Evolutionary conservation across 2,888 invertebrate species (phyloP).

Genomic region (Anarsia innoxiella): DNA sequence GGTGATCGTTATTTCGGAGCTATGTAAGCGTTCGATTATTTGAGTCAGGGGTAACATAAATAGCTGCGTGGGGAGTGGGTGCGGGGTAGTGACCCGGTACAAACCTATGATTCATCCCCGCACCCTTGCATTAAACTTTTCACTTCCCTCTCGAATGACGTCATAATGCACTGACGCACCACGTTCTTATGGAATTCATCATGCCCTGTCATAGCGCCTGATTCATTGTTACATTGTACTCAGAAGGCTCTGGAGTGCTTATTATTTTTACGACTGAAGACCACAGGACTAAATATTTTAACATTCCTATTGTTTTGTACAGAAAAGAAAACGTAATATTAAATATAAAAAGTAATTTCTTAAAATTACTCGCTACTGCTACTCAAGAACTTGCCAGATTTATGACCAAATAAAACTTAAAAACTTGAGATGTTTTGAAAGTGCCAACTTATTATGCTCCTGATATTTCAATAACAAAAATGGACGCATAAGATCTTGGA

Average conservation of each 20-base stretch:
- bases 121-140: constrained; percentile 58
- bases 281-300: constrained; percentile 25
- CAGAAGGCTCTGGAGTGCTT: constrained; percentile 25
- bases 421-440: too few species aligned
- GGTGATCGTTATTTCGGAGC: constrained; percentile 2
- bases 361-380: constrained; percentile 28
- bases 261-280: constrained; percentile 34
- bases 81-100: constrained; percentile 55
- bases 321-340: too few species aligned
- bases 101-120: constrained; percentile 68
- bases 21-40: constrained; percentile 20
- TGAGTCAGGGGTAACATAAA: constrained; percentile 51
- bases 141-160: constrained; percentile 57
- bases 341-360: constrained; percentile 24
- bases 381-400: background rate
- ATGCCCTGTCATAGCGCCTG: constrained; percentile 45
- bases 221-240: constrained; percentile 47
- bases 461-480: too few species aligned
- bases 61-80: constrained; percentile 42
- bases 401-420: too few species aligned
- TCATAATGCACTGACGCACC: constrained; percentile 52
- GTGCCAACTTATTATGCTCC: too few species aligned
- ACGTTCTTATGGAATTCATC: constrained; percentile 46
- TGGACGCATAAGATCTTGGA: too few species aligned
- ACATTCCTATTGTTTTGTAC: constrained; percentile 23